phyloP scores from a whole-genome alignment of 1,140 invertebrate species.

The Popillia japonica region DNA sequence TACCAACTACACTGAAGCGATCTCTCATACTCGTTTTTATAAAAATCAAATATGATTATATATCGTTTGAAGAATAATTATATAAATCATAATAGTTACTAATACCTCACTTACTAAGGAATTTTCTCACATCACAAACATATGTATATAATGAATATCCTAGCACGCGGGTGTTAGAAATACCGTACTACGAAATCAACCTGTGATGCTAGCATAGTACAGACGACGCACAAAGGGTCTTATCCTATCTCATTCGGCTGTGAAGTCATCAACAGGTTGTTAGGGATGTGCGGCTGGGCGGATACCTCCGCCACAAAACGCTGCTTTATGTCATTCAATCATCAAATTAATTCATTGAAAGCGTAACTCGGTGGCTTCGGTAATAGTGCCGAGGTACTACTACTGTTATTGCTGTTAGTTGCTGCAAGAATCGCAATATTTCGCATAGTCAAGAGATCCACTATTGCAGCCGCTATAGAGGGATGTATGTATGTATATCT shows the following conservation, averaged over 20 bases:
- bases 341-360: constrained; percentile 53
- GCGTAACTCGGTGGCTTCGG: constrained; percentile 43
- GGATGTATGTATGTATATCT: background rate
- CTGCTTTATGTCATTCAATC: constrained; percentile 54
- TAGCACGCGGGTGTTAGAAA: background rate
- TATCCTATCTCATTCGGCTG: constrained; percentile 14
- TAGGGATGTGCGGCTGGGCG: constrained; percentile 46
- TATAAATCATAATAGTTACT: background rate
- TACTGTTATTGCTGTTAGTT: background rate
- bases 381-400: background rate
- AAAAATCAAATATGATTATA: no score
- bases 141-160: constrained; percentile 23
- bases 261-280: constrained; percentile 52
- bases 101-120: background rate
- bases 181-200: background rate
- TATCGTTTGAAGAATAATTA: background rate
- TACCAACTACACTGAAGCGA: no score
- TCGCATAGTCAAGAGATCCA: background rate
- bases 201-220: background rate
- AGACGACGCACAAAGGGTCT: constrained; percentile 13
- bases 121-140: background rate
- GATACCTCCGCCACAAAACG: constrained; percentile 48
- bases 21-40: no score
- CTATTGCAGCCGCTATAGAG: background rate
- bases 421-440: background rate